Percentiles rank a stretch among this genome's conserved stretches.
phyloP scores from a whole-genome alignment of 2,888 invertebrate species.

The Eupelmus urozonus region DNA sequence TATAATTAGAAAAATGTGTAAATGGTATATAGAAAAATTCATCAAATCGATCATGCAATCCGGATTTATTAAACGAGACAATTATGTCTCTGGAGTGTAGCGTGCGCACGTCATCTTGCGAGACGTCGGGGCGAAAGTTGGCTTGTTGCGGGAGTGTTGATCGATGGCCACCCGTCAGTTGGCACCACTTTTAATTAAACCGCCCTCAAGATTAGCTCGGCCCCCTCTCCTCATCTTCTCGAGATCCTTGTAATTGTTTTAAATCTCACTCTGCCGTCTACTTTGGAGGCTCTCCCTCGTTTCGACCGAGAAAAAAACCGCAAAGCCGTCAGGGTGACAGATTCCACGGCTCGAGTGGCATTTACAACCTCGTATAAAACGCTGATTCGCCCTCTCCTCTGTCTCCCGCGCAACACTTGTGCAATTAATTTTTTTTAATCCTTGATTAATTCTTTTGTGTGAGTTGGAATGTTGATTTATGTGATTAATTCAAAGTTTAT shows the following conservation, averaged over 20 bases:
- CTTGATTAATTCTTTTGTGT: not conserved
- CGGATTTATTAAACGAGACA: slow-evolving; percentile 57
- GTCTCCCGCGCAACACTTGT: no score
- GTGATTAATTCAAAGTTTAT: no score
- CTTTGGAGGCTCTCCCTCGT: slow-evolving; percentile 57
- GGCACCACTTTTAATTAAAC: slow-evolving; percentile 78
- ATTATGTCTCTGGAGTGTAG: slow-evolving; percentile 31
- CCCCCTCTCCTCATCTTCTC: slow-evolving; percentile 61
- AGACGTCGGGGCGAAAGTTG: slow-evolving; percentile 42
- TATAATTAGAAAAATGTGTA: not conserved
- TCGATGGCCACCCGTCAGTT: slow-evolving; percentile 77
- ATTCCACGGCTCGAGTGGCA: slow-evolving; percentile 72
- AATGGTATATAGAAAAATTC: slow-evolving; percentile 1
- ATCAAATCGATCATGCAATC: slow-evolving; percentile 49
- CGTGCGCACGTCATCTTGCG: slow-evolving; percentile 59
- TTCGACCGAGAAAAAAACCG: slow-evolving; percentile 68
- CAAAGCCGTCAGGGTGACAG: slow-evolving; percentile 74
- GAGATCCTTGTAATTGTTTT: slow-evolving; percentile 76
- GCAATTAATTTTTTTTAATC: slow-evolving; percentile 31
- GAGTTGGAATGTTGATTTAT: not conserved
- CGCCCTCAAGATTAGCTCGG: slow-evolving; percentile 77
- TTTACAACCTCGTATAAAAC: slow-evolving; percentile 46
- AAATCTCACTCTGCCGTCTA: slow-evolving; percentile 72
- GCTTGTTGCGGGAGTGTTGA: slow-evolving; percentile 69
- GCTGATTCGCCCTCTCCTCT: not conserved